A percentile compares a stretch with the other conserved stretches of the same genome.
Conservation (phyloP, 1,140 invertebrate species). For the Babylonia areolata region DNA sequence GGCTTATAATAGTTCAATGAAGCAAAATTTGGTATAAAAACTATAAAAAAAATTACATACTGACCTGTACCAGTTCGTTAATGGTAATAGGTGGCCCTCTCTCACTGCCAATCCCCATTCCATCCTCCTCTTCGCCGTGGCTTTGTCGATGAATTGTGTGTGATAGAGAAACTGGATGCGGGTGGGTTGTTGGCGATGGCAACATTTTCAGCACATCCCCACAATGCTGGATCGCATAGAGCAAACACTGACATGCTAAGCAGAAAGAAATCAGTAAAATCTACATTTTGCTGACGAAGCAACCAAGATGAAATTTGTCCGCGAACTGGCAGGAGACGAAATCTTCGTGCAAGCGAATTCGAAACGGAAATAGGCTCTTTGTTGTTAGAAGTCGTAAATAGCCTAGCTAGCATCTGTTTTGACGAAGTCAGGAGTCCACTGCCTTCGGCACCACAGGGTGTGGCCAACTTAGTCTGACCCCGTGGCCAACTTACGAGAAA, state of each 20-base stretch:
- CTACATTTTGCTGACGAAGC: background rate
- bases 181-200: background rate
- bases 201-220: conserved; percentile 6
- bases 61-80: conserved; percentile 66
- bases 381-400: background rate
- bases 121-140: conserved; percentile 18
- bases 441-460: too few relatives aligned
- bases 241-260: background rate
- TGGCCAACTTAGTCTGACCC: too few relatives aligned
- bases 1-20: too few relatives aligned
- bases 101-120: conserved; percentile 33
- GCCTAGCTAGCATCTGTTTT: too few relatives aligned
- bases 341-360: background rate
- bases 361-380: background rate
- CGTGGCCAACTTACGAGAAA: too few relatives aligned
- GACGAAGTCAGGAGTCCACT: too few relatives aligned
- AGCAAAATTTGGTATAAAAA: too few relatives aligned
- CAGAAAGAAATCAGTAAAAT: background rate
- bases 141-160: conserved; percentile 14
- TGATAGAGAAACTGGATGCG: background rate
- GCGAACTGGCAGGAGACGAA: background rate
- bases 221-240: too few relatives aligned
- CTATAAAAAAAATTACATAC: too few relatives aligned
- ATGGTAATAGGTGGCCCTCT: conserved; percentile 66
- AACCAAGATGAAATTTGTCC: background rate